Conservation (phyloP, 2,797 vertebrate genomes). For the Phrynocephalus vlangalii region DNA sequence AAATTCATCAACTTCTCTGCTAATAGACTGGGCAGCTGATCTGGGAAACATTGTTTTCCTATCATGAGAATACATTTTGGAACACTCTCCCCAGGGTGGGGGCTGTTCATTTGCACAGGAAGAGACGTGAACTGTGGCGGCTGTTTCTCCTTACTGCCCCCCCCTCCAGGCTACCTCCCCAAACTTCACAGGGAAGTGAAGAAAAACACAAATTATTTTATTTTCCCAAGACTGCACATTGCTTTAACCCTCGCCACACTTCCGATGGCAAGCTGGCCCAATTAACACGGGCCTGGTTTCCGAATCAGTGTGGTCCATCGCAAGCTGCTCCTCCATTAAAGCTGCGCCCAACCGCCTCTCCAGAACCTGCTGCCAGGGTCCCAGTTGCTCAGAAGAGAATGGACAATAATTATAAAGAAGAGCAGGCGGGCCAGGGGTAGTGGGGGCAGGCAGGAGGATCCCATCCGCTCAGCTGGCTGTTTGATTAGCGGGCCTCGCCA, state of each 20-base stretch:
- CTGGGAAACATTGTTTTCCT: neutral
- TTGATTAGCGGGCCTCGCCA: slow-evolving; percentile 26
- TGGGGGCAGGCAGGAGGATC: neutral
- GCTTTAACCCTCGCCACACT: rapidly evolving
- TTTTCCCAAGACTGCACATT: neutral
- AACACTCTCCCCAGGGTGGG: too few species aligned
- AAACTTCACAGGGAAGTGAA: neutral
- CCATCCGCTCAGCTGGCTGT: neutral
- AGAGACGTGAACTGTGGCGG: neutral
- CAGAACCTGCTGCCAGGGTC: slow-evolving; percentile 23
- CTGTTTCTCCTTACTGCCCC: neutral
- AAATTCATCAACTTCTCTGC: neutral
- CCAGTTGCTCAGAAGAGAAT: slow-evolving; percentile 14
- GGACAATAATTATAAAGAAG: neutral
- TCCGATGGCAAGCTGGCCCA: neutral
- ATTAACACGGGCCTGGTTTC: rapidly evolving
- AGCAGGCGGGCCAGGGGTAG: neutral
- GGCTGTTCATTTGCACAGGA: neutral
- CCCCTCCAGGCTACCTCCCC: neutral
- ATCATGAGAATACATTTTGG: neutral
- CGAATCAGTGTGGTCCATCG: neutral
- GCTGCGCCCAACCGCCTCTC: neutral
- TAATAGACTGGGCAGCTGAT: too few species aligned
- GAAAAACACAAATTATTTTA: neutral
- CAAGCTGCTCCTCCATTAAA: neutral